These are phyloP conservation scores for Poliocrania exsul DNA, from an alignment of 2,797 vertebrate species.

Conservation along the genomic window DNA sequence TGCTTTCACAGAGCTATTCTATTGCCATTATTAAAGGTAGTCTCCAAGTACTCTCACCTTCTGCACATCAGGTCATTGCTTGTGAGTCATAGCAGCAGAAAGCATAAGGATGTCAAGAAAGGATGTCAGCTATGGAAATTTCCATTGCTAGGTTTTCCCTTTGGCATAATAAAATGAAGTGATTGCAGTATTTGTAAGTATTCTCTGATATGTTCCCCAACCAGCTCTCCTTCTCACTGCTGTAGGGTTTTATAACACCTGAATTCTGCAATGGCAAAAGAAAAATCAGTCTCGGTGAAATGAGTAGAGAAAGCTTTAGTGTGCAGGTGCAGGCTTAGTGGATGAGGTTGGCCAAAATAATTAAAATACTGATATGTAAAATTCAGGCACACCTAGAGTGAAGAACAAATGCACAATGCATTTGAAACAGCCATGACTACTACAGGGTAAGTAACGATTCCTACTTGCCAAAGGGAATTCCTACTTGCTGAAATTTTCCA, in stretches of 20 bases:
- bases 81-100: constrained; percentile 16
- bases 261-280: neutral
- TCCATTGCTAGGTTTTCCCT: constrained; percentile 43
- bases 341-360: neutral
- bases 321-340: neutral
- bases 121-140: constrained; percentile 42
- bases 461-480: neutral
- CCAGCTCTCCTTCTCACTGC: neutral
- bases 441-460: neutral
- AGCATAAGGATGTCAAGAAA: constrained; percentile 13
- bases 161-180: neutral
- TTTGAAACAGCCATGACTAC: neutral
- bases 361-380: neutral
- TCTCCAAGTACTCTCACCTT: neutral
- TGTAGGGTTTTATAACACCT: neutral
- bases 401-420: neutral
- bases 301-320: neutral
- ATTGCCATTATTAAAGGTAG: neutral
- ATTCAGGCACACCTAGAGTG: neutral
- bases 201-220: neutral
- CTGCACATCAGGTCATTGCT: neutral
- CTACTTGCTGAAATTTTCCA: neutral
- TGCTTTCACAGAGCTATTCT: neutral
- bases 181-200: neutral
- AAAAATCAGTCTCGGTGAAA: neutral